Evolutionary conservation across 2,888 invertebrate species (phyloP).

Genomic region (Drosophila bunnanda): DNA sequence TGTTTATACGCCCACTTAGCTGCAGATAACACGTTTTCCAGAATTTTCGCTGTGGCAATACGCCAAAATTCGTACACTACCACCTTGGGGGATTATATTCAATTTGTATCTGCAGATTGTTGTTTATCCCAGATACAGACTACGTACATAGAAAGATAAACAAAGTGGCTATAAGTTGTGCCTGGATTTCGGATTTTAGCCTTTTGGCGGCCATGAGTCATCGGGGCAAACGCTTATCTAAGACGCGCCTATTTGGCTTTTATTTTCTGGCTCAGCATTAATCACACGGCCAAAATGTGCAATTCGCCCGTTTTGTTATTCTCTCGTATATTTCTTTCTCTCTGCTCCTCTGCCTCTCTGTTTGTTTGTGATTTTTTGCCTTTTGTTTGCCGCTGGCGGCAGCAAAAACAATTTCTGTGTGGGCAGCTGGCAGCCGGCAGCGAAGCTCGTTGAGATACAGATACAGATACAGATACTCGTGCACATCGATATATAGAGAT

Average conservation of each 20-base stretch:
- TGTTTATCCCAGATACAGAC: conserved; percentile 23
- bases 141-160: conserved; percentile 21
- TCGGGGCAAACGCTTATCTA: conserved; percentile 32
- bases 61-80: conserved; percentile 21
- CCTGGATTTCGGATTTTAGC: neutral
- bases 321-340: conserved; percentile 3
- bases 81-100: conserved; percentile 25
- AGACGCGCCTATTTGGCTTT: conserved; percentile 21
- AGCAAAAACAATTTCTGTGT: conserved; percentile 26
- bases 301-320: conserved; percentile 41
- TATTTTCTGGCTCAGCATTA: conserved; percentile 39
- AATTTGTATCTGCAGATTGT: conserved; percentile 27
- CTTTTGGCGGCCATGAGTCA: conserved; percentile 17
- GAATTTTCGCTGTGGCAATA: conserved; percentile 38
- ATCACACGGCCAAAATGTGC: conserved; percentile 54
- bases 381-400: conserved; percentile 28
- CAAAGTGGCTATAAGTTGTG: conserved; percentile 17
- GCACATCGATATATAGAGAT: neutral
- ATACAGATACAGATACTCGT: conserved; percentile 18
- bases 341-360: neutral
- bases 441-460: conserved; percentile 20
- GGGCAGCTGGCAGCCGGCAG: conserved; percentile 36
- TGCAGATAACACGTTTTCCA: conserved; percentile 36
- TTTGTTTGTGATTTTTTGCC: conserved; percentile 24
- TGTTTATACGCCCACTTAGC: conserved; percentile 40